Percentiles rank a stretch among this genome's conserved stretches.
phyloP scores from a whole-genome alignment of 2,888 invertebrate genomes.

The Tenthredo notha region DNA sequence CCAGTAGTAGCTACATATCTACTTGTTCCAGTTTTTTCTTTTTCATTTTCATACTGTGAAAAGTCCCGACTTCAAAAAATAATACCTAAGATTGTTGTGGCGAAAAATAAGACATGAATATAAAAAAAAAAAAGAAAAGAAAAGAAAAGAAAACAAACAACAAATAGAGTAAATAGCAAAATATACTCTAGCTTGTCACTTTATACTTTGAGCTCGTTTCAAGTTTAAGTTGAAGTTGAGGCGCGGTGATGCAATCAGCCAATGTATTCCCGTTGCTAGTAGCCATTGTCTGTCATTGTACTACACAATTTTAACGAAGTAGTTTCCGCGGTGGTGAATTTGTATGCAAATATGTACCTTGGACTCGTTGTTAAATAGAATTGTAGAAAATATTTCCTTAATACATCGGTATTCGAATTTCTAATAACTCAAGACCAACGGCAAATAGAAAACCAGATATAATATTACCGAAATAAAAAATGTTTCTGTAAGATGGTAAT shows the following conservation, averaged over 20 bases:
- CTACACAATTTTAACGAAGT: conserved; percentile 2
- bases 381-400: background rate
- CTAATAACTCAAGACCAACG: background rate
- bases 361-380: background rate
- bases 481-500: background rate
- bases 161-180: background rate
- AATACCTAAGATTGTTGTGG: background rate
- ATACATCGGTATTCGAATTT: background rate
- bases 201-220: background rate
- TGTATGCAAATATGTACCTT: conserved; percentile 24
- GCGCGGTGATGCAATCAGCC: conserved; percentile 40
- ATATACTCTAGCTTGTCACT: background rate
- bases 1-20: background rate
- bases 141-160: background rate
- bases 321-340: background rate
- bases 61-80: background rate
- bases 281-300: conserved; percentile 1
- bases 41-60: background rate
- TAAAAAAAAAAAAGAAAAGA: background rate
- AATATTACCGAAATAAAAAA: background rate
- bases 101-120: background rate
- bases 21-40: background rate
- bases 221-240: background rate
- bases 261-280: background rate
- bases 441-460: background rate